A percentile compares a stretch with the other conserved stretches of the same genome.
Conservation (phyloP, 2,113 vertebrate species). For the Epinephelus moara region DNA sequence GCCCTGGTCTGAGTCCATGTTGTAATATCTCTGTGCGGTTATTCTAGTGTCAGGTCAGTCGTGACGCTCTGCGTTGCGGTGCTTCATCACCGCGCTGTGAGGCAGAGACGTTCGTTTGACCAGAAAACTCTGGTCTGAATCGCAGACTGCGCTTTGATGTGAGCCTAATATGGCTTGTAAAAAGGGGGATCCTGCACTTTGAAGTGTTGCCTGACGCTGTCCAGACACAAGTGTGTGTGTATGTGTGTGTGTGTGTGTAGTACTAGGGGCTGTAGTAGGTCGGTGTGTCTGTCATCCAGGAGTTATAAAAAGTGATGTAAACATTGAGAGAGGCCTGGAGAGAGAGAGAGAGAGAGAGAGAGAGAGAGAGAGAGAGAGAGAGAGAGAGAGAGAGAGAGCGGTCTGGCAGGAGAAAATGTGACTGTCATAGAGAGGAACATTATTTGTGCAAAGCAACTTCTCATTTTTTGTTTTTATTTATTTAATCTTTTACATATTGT, state of each 20-base stretch:
- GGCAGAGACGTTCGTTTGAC: conserved; percentile 60
- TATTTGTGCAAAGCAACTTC: not conserved
- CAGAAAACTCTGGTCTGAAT: conserved; percentile 70
- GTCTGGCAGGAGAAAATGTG: conserved; percentile 13
- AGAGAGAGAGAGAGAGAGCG: not conserved
- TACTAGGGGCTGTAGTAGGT: conserved; percentile 42
- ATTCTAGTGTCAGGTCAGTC: conserved; percentile 30
- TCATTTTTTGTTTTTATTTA: not conserved
- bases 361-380: conserved; percentile 53
- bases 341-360: not conserved
- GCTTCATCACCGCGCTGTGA: conserved; percentile 59
- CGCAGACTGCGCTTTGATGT: conserved; percentile 79
- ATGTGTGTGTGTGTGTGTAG: conserved; percentile 38
- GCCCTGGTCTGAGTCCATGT: conserved; percentile 1
- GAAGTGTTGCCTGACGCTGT: conserved; percentile 82
- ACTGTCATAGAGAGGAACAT: conserved; percentile 6
- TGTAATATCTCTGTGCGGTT: conserved; percentile 4
- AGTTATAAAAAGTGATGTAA: conserved; percentile 82
- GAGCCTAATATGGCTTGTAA: conserved; percentile 82
- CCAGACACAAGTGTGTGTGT: conserved; percentile 70
- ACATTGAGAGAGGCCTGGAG: conserved; percentile 72
- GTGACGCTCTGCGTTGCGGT: conserved; percentile 13
- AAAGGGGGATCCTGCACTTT: conserved; percentile 81
- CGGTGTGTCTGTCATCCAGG: conserved; percentile 65
- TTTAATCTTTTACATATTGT: not conserved